Percentiles rank a stretch among this genome's conserved stretches.
phyloP scores from a whole-genome alignment of 2,797 vertebrate genomes.

The Halcyon chelicuti region DNA sequence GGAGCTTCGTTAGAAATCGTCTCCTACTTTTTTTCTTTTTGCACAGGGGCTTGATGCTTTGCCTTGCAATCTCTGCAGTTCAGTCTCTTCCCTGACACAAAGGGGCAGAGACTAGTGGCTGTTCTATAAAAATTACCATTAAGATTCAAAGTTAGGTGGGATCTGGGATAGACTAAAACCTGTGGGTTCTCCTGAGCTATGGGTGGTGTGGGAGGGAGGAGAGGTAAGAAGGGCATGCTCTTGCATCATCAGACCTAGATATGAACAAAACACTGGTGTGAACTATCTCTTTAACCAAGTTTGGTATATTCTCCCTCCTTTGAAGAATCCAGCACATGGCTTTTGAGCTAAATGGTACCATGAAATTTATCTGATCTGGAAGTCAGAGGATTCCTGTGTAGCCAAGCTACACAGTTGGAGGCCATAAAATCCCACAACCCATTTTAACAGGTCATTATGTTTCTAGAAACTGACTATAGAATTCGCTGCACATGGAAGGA shows the following conservation, averaged over 20 bases:
- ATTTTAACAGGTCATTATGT: background rate
- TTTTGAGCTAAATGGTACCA: background rate
- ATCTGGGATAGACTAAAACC: background rate
- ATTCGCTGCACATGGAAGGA: background rate
- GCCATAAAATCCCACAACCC: background rate
- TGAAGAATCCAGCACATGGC: background rate
- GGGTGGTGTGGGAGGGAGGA: background rate
- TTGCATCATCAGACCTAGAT: background rate
- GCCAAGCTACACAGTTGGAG: background rate
- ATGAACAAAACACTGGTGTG: background rate
- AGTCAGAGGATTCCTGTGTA: background rate
- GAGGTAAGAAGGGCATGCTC: background rate
- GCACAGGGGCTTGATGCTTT: background rate
- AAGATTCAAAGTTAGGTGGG: background rate
- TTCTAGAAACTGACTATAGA: constrained; percentile 6
- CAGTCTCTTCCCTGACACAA: background rate
- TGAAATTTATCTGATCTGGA: background rate
- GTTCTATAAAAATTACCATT: background rate
- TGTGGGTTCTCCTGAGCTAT: fast-evolving
- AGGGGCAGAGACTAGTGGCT: background rate
- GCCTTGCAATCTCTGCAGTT: background rate
- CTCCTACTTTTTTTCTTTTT: background rate
- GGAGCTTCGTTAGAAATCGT: background rate
- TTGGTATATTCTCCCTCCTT: background rate
- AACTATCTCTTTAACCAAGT: background rate